phyloP scores from a whole-genome alignment of 2,113 vertebrate species.

The Bungarus multicinctus region DNA sequence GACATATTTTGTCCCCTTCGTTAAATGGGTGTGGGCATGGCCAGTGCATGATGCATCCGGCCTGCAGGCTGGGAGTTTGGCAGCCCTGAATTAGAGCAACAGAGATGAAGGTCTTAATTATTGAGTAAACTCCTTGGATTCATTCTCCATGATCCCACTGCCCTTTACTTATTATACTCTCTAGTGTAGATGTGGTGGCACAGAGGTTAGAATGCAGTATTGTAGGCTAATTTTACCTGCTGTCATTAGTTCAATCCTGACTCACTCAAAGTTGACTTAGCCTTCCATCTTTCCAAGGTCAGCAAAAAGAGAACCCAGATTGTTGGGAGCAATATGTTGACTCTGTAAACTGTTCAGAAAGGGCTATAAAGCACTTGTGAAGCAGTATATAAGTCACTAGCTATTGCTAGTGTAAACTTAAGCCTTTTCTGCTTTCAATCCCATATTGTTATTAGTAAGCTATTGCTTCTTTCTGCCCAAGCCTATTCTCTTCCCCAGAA shows the following conservation, averaged over 20 bases:
- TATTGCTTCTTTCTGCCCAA: neutral
- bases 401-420: neutral
- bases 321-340: neutral
- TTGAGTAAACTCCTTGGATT: neutral
- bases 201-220: neutral
- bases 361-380: neutral
- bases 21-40: too few species aligned
- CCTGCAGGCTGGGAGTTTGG: too few species aligned
- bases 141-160: neutral
- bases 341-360: neutral
- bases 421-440: neutral
- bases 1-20: too few species aligned
- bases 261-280: neutral
- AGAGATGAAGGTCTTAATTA: slow-evolving; percentile 2
- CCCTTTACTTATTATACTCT: slow-evolving; percentile 8
- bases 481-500: neutral
- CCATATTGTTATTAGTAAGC: neutral
- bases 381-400: neutral
- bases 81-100: too few species aligned
- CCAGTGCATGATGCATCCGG: too few species aligned
- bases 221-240: neutral
- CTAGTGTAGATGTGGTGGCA: neutral
- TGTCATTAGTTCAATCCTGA: neutral
- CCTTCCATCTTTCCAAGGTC: neutral
- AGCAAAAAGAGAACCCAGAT: neutral